Evolutionary conservation across 2,797 vertebrate species (phyloP), one percentile per base, ranked within the genome.

Genomic region (Hydrolagus colliei): DNA sequence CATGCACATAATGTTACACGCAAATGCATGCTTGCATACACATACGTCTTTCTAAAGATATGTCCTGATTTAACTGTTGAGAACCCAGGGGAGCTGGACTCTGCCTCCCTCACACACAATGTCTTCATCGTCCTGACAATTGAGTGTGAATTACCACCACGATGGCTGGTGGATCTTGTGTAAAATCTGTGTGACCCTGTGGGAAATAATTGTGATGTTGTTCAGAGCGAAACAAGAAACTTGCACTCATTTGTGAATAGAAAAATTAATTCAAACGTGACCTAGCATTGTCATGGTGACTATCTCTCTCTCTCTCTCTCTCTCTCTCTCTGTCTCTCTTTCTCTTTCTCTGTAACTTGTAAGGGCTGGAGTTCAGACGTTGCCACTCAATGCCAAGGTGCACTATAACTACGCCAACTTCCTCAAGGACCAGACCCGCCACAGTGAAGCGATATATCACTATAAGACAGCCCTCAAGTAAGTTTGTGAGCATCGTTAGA

Each of bases 361-460:
- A 72, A 99, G 98, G 90, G 98, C 98, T 87, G 98, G 98, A 84
- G 97, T 99, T 90, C 94, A 96, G 91, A 98, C 97, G 72, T 91
- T 99, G 88, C 97, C 97, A 87, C 96, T 97, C 91, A 99, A 99
- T 0, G 98, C 97, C 90, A 99, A 99, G 93, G 97, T 98, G 86
- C 98, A 99, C 90, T 99, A 99, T 93, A 99, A 99, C 94, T 99
- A 97, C 0, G 98, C 97, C 91, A 99, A 99, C 91, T 98, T 97
- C 89, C 93, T 99, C 90, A 99, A 99, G 88, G 98, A 99, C 92
- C 94, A 90, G 72, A 94, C 96, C 41, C 95, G 96, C 1, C 94
- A 94, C 9, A 32, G 89, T 73, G 96, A 98, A 89, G 98, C 98
- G 0, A 95, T 98, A 89, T 92, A 96, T 89, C 98, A 99, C 91